A percentile compares a stretch with the other conserved stretches of the same genome.
Evolutionary conservation across 2,888 invertebrate species (phyloP).

Genomic region (Phytoseiulus persimilis): DNA sequence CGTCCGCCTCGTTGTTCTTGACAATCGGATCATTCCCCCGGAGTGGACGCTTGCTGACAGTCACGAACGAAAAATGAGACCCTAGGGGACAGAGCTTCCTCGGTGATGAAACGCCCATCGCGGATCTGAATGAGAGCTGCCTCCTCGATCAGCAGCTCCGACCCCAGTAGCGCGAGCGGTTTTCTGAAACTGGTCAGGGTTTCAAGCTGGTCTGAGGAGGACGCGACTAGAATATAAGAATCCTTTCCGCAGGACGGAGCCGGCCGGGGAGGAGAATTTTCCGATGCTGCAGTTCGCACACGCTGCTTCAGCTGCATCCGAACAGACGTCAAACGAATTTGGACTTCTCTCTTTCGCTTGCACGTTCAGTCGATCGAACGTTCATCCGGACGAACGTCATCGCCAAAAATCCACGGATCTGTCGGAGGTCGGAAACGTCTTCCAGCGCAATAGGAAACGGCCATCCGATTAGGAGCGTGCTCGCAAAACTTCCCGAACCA

Average conservation of each 20-base stretch:
- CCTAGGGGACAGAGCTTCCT: not conserved
- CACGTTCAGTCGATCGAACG: not conserved
- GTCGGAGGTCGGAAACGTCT: not conserved
- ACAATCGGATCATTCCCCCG: not conserved
- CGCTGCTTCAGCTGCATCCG: not conserved
- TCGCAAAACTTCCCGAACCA: not conserved
- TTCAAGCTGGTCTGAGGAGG: not conserved
- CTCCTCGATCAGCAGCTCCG: not conserved
- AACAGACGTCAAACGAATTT: not conserved
- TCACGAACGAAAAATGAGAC: not conserved
- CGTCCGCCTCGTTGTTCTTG: not conserved
- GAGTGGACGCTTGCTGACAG: not conserved
- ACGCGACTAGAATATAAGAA: not conserved
- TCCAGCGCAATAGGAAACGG: not conserved
- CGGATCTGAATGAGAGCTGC: not conserved
- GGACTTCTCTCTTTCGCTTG: not conserved
- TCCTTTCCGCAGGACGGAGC: not conserved
- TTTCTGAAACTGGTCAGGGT: not conserved
- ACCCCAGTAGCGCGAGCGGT: not conserved
- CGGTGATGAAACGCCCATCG: not conserved
- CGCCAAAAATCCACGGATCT: not conserved
- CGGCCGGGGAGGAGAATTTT: not conserved
- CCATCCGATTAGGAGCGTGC: not conserved
- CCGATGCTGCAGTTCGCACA: not conserved
- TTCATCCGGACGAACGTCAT: not conserved